Conservation (phyloP, 2,113 vertebrate species). For the Dinomys branickii region DNA sequence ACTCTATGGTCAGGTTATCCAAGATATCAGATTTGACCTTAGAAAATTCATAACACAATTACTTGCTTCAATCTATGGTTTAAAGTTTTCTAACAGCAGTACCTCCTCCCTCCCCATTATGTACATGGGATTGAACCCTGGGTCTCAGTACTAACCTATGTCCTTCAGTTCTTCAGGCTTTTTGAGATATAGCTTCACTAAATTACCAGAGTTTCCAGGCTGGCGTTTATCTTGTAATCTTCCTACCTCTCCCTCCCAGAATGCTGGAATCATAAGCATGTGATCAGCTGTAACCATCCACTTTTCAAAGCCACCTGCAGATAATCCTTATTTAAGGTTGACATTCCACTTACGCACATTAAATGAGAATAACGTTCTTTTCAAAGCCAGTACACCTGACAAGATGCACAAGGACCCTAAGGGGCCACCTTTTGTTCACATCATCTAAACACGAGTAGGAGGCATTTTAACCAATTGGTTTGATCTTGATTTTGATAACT, state of each 20-base stretch:
- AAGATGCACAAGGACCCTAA: slow-evolving; percentile 79
- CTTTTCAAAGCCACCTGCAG: slow-evolving; percentile 1
- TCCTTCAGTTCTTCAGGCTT: neutral
- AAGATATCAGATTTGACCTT: neutral
- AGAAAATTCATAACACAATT: neutral
- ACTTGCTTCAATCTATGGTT: neutral
- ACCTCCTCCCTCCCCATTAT: no score
- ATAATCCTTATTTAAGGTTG: neutral
- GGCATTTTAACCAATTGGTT: slow-evolving; percentile 77
- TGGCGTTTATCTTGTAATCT: neutral
- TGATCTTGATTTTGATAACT: slow-evolving; percentile 73
- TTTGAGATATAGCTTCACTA: neutral
- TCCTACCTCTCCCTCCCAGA: neutral
- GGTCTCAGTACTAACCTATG: neutral
- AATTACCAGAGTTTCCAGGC: neutral
- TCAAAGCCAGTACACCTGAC: slow-evolving; percentile 86
- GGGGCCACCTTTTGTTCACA: slow-evolving; percentile 77
- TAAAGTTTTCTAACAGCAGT: neutral
- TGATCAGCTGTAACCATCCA: neutral
- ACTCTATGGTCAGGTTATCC: neutral
- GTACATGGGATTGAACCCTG: neutral
- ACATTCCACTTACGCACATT: slow-evolving; percentile 70
- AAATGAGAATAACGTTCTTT: slow-evolving; percentile 87
- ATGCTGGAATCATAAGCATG: neutral
- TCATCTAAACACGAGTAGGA: slow-evolving; percentile 72